phyloP scores from a whole-genome alignment of 2,888 invertebrate genomes.

The Trissolcus japonicus region DNA sequence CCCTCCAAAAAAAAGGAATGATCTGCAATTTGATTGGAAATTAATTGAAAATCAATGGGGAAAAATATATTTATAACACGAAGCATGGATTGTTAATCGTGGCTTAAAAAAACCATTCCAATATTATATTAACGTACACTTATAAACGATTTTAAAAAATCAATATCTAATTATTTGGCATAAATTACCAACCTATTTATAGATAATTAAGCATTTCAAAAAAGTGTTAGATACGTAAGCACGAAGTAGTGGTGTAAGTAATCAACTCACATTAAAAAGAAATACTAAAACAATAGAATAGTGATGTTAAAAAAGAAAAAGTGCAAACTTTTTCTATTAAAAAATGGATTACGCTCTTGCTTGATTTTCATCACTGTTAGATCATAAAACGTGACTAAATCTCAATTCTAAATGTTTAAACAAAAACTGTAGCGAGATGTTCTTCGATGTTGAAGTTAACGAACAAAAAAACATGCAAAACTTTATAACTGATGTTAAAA shows the following conservation, averaged over 20 bases:
- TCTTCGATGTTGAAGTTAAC: no score
- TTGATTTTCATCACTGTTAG: no score
- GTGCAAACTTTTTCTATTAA: no score
- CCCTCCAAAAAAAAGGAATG: neutral
- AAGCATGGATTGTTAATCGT: conserved; percentile 62
- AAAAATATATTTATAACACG: conserved; percentile 62
- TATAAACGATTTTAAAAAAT: conserved; percentile 7
- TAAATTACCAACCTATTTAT: neutral
- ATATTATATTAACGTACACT: conserved; percentile 25
- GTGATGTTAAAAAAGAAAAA: conserved; percentile 6
- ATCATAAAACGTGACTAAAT: no score
- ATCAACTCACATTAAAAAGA: conserved; percentile 6
- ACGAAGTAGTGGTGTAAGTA: conserved; percentile 37
- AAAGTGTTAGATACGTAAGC: conserved; percentile 35
- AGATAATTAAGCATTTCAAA: conserved; percentile 19
- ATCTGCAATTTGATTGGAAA: conserved; percentile 6
- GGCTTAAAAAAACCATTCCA: conserved; percentile 33
- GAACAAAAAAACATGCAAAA: no score
- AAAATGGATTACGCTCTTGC: no score
- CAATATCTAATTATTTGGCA: no score
- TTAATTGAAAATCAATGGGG: neutral
- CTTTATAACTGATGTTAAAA: no score
- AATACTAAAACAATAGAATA: conserved; percentile 20
- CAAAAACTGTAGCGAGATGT: no score
- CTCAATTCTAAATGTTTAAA: no score